Base-by-base conservation (phyloP, 2,113 vertebrate genomes). In the Semnopithecus entellus region DNA sequence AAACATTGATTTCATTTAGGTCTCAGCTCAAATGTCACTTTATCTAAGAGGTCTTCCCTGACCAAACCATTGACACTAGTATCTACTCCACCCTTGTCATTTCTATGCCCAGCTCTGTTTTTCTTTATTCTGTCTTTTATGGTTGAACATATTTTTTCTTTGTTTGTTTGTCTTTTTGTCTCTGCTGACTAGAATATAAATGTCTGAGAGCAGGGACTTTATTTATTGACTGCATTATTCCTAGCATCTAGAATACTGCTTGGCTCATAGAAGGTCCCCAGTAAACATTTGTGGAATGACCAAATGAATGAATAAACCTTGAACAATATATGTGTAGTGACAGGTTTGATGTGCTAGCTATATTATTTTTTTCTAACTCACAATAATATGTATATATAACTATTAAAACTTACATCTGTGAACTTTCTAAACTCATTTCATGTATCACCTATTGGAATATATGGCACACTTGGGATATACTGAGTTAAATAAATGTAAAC, bases 391-490 rank as follows among this genome's bases (percentile, higher is more conserved):
- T n/a, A 17, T 32, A 27, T 73, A 32, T 86, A 94, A 72, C 50
- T 52, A 78, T 89, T 92, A 57, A 90, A 68, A 45, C 17, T 80
- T 84, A 66, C 0, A 11, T 57, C 82, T 76, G 45, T 20, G 25
- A 1, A 43, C 27, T 50, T 94, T 79, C 72, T 94, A 84, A 94
- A 94, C 75, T 93, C 79, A 83, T 80, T 84, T 70, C 45, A 66
- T 82, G 3, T 2, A 30, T 72, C 43, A 87, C 61, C 2, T 48
- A 30, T 52, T 93, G 9, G 23, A 76, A 84, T 93, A 88, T 14
- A 8, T 79, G 10, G 17, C 35, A 40, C 7, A 59, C 45, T 92
- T 45, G 30, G 27, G 18, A 59, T 82, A 72, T 50, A 79, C 38
- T 43, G 73, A 94, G 40, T 88, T 84, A 90, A 72, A 82, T 84